These are phyloP conservation scores for Chauna torquata DNA, from an alignment of 2,113 vertebrate species.

Conservation along the genomic window DNA sequence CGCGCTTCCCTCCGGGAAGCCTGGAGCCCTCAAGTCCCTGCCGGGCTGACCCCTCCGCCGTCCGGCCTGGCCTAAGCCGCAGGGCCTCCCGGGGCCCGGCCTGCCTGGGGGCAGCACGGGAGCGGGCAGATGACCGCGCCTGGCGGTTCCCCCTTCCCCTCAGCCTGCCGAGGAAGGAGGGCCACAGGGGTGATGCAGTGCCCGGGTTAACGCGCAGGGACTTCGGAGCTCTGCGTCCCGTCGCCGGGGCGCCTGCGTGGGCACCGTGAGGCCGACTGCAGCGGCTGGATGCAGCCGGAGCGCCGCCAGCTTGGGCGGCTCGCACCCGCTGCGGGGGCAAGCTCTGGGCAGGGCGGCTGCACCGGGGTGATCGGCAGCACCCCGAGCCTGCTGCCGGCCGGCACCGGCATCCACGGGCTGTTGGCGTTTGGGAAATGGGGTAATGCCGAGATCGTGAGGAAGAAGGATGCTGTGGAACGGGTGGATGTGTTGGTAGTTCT, in stretches of 20 bases:
- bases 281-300: no score
- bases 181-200: conserved; percentile 30
- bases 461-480: neutral
- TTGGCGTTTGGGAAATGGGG: neutral
- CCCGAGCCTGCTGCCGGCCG: rapidly evolving
- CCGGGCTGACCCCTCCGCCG: neutral
- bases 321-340: neutral
- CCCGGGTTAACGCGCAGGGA: neutral
- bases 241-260: no score
- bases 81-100: neutral
- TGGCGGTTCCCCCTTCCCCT: neutral
- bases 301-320: no score
- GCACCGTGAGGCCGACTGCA: no score
- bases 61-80: neutral
- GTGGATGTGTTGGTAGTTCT: neutral
- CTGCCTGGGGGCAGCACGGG: neutral
- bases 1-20: no score
- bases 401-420: rapidly evolving
- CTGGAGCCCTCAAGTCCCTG: neutral
- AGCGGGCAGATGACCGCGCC: no score
- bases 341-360: neutral
- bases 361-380: neutral
- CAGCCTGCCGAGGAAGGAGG: neutral
- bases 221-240: no score
- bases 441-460: neutral